Conservation (phyloP, 2,113 vertebrate species). For the Psilopogon haemacephalus region DNA sequence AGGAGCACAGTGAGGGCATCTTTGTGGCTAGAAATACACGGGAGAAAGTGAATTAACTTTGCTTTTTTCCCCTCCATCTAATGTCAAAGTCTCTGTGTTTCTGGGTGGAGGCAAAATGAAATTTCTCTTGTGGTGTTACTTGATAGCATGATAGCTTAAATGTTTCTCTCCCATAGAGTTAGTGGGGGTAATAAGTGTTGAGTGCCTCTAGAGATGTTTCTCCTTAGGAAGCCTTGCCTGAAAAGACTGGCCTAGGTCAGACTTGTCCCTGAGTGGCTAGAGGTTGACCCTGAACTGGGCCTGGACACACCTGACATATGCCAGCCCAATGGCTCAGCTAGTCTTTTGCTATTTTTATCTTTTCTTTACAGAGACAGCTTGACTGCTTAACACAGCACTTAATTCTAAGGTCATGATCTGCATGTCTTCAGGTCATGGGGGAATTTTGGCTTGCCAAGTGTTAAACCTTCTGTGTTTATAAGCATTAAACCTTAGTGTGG, state of each 20-base stretch:
- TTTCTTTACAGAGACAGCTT: conserved; percentile 66
- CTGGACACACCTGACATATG: conserved; percentile 51
- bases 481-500: conserved; percentile 50
- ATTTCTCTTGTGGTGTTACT: background rate
- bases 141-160: background rate
- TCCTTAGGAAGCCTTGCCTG: conserved; percentile 1
- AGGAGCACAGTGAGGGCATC: background rate
- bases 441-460: conserved; percentile 53
- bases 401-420: conserved; percentile 61
- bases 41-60: background rate
- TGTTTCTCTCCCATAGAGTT: background rate
- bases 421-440: conserved; percentile 47
- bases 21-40: background rate
- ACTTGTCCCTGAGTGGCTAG: background rate
- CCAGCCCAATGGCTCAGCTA: conserved; percentile 48
- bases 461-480: conserved; percentile 59
- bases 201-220: conserved; percentile 3
- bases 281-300: background rate
- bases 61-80: background rate
- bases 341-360: conserved; percentile 65
- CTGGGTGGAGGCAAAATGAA: background rate
- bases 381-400: conserved; percentile 48
- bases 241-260: conserved; percentile 25
- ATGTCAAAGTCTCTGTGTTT: background rate
- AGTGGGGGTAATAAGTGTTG: background rate